A percentile compares a stretch with the other conserved stretches of the same genome.
phyloP scores from a whole-genome alignment of 2,113 vertebrate genomes.

The Bothrops jararaca region DNA sequence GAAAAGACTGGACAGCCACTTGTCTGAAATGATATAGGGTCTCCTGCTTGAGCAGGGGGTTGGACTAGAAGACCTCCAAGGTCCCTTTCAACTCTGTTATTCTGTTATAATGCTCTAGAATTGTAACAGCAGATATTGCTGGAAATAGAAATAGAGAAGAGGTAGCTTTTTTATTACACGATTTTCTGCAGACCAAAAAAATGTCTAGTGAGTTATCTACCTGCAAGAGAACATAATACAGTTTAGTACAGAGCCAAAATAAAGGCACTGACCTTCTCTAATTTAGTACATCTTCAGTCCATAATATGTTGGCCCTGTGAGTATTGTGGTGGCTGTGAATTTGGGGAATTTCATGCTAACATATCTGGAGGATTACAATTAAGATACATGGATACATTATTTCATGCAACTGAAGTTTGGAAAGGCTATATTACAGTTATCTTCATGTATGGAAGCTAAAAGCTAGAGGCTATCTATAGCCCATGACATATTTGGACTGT shows the following conservation, averaged over 20 bases:
- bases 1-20: too few relatives aligned
- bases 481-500: not conserved
- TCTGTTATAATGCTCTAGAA: not conserved
- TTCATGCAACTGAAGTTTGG: not conserved
- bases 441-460: not conserved
- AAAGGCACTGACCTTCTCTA: not conserved
- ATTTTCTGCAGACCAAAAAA: not conserved
- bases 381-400: not conserved
- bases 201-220: not conserved
- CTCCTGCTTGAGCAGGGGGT: too few relatives aligned
- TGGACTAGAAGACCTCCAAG: not conserved
- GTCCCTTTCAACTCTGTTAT: not conserved
- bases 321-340: not conserved
- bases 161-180: not conserved
- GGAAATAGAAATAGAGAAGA: not conserved
- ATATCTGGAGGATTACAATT: not conserved
- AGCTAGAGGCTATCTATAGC: not conserved
- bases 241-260: not conserved
- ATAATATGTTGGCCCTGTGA: not conserved
- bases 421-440: not conserved
- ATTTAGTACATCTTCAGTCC: not conserved
- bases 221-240: not conserved
- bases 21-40: too few relatives aligned
- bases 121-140: not conserved
- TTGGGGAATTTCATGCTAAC: not conserved